phyloP scores from a whole-genome alignment of 2,888 invertebrate species.

The Neocrepidodera transversa region DNA sequence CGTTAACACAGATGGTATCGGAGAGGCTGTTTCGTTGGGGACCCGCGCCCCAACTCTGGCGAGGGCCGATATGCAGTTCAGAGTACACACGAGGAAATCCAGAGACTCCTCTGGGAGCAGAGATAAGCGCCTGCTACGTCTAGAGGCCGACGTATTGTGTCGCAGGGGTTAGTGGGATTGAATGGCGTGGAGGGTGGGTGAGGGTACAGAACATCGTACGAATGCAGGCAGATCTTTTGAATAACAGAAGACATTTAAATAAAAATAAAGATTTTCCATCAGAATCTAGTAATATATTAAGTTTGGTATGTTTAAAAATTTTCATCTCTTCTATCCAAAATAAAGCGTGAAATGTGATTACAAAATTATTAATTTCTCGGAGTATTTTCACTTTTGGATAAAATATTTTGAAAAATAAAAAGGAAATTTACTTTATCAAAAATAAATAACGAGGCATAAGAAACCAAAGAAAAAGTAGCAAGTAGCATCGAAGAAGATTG shows the following conservation, averaged over 20 bases:
- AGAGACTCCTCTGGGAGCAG: conserved; percentile 38
- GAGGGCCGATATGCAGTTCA: conserved; percentile 34
- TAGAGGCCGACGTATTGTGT: conserved; percentile 37
- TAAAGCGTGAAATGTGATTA: too few species aligned
- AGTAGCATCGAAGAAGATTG: too few species aligned
- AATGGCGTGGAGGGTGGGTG: conserved; percentile 6
- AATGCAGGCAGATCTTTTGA: conserved; percentile 1
- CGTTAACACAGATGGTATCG: conserved; percentile 60
- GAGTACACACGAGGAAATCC: conserved; percentile 38
- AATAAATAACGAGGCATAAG: too few species aligned
- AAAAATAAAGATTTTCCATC: not conserved
- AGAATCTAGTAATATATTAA: too few species aligned
- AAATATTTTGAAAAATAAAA: too few species aligned
- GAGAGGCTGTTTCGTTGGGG: conserved; percentile 30
- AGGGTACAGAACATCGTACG: not conserved
- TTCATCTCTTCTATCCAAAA: too few species aligned
- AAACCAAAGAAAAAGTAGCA: too few species aligned
- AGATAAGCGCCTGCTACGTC: conserved; percentile 39
- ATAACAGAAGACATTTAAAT: not conserved
- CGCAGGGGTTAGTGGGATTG: conserved; percentile 16
- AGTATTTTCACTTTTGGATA: too few species aligned
- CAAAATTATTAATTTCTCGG: too few species aligned
- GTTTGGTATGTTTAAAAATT: too few species aligned
- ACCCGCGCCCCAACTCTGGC: conserved; percentile 30
- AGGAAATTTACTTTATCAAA: too few species aligned